These are phyloP conservation scores for Zapus hudsonius DNA, from an alignment of 2,113 vertebrate species.

Conservation along the genomic window DNA sequence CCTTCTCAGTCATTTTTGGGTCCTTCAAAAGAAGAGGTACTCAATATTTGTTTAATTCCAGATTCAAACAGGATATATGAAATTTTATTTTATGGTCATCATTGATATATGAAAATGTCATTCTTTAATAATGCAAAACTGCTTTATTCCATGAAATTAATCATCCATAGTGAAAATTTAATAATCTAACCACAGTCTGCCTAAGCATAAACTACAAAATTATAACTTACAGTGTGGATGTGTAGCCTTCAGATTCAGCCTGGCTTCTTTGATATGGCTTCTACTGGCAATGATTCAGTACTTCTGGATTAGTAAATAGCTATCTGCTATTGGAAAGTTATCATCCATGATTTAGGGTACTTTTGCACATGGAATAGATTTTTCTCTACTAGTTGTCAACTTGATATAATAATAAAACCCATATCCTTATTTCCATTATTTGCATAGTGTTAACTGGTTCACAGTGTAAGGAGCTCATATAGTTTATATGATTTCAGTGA, in stretches of 20 bases:
- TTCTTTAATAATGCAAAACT: neutral
- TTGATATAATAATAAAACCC: neutral
- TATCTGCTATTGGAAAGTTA: neutral
- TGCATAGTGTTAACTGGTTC: neutral
- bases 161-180: neutral
- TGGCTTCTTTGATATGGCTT: neutral
- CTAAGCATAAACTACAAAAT: neutral
- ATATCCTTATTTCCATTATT: neutral
- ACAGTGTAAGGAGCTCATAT: neutral
- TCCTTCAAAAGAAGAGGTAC: conserved; percentile 52
- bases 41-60: neutral
- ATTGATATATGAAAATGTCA: neutral
- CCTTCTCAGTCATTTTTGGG: neutral
- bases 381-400: neutral
- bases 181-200: neutral
- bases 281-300: neutral
- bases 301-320: neutral
- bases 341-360: neutral
- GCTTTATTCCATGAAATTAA: neutral
- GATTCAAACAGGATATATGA: neutral
- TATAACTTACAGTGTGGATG: neutral
- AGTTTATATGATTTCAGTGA: neutral
- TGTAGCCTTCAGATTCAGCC: neutral
- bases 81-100: neutral
- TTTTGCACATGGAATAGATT: neutral